Percentiles rank a stretch among this genome's conserved stretches.
Evolutionary conservation across 1,140 invertebrate species (phyloP).

Genomic region (Alviniconcha marisindica): DNA sequence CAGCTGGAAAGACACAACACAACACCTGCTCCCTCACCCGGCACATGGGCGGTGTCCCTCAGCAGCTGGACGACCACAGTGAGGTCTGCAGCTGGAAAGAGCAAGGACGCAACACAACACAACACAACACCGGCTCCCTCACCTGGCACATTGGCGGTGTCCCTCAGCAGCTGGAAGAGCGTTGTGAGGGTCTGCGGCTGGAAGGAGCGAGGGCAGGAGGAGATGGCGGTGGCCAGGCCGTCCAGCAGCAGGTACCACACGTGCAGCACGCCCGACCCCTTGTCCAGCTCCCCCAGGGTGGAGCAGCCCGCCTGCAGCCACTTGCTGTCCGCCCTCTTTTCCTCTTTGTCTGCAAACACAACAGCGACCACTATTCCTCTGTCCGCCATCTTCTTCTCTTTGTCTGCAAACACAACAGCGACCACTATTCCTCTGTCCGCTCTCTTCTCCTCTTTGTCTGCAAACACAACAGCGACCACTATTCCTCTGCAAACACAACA

Average conservation of each 20-base stretch:
- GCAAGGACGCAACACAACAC: constrained; percentile 79
- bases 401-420: background rate
- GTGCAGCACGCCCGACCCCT: constrained; percentile 89
- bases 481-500: too few relatives aligned
- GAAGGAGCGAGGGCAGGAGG: constrained; percentile 87
- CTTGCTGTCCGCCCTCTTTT: background rate
- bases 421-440: too few relatives aligned
- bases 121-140: background rate
- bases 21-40: constrained; percentile 69
- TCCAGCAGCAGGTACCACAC: constrained; percentile 95
- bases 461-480: too few relatives aligned
- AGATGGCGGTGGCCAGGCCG: constrained; percentile 86
- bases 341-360: too few relatives aligned
- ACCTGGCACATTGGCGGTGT: constrained; percentile 84
- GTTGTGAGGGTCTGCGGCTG: constrained; percentile 92
- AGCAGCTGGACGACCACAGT: constrained; percentile 87
- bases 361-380: too few relatives aligned
- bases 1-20: too few relatives aligned
- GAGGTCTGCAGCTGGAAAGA: too few relatives aligned
- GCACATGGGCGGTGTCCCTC: constrained; percentile 84
- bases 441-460: too few relatives aligned
- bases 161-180: constrained; percentile 88
- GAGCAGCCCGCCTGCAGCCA: constrained; percentile 10
- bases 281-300: constrained; percentile 81
- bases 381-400: background rate